Percentiles rank a stretch among this genome's conserved stretches.
phyloP scores from a whole-genome alignment of 1,140 invertebrate genomes.

The Orchestia grillus region DNA sequence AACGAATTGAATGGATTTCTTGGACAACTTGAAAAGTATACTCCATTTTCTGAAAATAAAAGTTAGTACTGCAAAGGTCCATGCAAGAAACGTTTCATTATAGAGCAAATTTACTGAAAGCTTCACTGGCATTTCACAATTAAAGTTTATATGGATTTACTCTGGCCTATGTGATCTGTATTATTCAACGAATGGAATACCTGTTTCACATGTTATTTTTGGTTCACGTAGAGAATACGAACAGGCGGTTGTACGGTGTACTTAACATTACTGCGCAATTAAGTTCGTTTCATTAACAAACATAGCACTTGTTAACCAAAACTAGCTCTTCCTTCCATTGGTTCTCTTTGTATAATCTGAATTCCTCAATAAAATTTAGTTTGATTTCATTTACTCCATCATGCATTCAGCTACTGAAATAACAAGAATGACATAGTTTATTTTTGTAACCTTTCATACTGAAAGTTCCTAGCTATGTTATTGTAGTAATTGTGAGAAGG shows the following conservation, averaged over 20 bases:
- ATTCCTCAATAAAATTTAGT: background rate
- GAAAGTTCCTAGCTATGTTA: too few species aligned
- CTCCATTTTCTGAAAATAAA: too few species aligned
- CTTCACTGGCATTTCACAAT: background rate
- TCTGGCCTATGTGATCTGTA: background rate
- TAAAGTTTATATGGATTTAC: background rate
- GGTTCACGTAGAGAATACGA: background rate
- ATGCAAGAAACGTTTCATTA: background rate
- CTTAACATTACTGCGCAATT: background rate
- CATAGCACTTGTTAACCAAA: too few species aligned
- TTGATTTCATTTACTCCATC: background rate
- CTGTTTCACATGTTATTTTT: background rate
- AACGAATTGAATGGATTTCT: background rate
- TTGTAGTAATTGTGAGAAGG: too few species aligned
- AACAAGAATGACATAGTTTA: too few species aligned
- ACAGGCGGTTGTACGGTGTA: background rate
- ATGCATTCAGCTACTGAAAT: background rate
- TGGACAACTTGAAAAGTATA: background rate
- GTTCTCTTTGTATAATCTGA: background rate
- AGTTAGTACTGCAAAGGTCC: background rate
- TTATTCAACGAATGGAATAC: background rate
- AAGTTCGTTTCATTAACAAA: background rate
- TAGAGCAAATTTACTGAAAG: background rate
- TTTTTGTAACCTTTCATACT: too few species aligned
- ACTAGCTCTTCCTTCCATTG: background rate